Conservation (phyloP, 2,797 vertebrate species). For the Phoxinus dragarum region DNA sequence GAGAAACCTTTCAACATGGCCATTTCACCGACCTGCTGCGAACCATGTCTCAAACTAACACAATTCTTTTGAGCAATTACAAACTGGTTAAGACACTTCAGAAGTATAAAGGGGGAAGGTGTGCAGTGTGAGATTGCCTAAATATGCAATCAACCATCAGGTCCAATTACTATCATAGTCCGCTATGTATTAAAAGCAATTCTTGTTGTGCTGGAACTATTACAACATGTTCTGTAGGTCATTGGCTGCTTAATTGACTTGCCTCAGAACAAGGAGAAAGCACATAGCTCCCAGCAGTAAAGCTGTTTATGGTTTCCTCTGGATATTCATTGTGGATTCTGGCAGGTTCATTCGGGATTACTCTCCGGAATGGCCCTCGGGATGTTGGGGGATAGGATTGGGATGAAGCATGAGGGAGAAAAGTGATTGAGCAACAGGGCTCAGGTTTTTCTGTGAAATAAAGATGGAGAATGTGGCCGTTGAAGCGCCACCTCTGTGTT, state of each 20-base stretch:
- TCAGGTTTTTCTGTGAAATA: conserved; percentile 48
- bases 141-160: conserved; percentile 73
- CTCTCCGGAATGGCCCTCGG: conserved; percentile 67
- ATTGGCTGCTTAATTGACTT: conserved; percentile 84
- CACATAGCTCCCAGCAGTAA: conserved; percentile 64
- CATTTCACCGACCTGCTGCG: too few species aligned
- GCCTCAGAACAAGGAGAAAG: conserved; percentile 68
- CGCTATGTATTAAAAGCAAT: conserved; percentile 79
- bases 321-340: conserved; percentile 64
- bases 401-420: conserved; percentile 60
- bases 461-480: conserved; percentile 40
- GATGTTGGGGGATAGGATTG: conserved; percentile 57
- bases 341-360: conserved; percentile 71
- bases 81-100: not conserved
- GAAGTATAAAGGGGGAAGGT: not conserved
- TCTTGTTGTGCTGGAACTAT: conserved; percentile 71
- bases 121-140: conserved; percentile 1
- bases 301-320: conserved; percentile 69
- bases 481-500: conserved; percentile 54
- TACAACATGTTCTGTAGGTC: conserved; percentile 76
- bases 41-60: not conserved
- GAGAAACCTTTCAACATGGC: not conserved
- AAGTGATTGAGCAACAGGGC: conserved; percentile 31
- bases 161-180: conserved; percentile 79
- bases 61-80: not conserved